These are phyloP conservation scores for Lepidocyrtoides sp. DNA, from an alignment of 2,888 invertebrate genomes.

Conservation along the genomic window DNA sequence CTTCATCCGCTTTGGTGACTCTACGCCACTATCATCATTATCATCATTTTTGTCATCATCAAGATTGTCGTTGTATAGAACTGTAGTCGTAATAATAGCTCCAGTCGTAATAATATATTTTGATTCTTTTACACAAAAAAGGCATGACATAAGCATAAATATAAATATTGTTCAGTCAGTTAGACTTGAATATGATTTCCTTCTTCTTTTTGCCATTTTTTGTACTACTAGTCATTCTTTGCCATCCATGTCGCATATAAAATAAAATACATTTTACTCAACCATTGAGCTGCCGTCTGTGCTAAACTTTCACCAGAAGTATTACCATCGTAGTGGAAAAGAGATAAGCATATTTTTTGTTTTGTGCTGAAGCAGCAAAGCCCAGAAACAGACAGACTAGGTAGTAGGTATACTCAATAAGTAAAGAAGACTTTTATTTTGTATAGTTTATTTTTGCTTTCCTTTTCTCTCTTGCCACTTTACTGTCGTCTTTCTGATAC, in stretches of 20 bases:
- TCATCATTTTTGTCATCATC: conserved; percentile 38
- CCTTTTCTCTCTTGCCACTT: neutral
- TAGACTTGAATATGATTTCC: neutral
- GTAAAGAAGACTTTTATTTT: neutral
- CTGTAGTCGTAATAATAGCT: neutral
- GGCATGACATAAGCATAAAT: conserved; percentile 12
- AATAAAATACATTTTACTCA: neutral
- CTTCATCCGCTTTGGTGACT: conserved; percentile 42
- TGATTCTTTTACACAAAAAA: conserved; percentile 12
- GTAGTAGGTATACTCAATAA: neutral
- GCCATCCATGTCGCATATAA: too few relatives aligned
- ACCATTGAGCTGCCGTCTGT: too few relatives aligned
- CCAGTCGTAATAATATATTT: conserved; percentile 18
- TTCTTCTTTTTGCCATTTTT: neutral
- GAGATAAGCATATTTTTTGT: conserved; percentile 1
- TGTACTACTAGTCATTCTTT: too few relatives aligned
- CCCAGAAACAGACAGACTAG: neutral
- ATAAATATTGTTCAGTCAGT: conserved; percentile 24
- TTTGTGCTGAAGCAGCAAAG: conserved; percentile 28
- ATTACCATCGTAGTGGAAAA: conserved; percentile 20
- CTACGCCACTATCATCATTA: conserved; percentile 19
- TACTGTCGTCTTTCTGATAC: neutral
- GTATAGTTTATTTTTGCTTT: neutral
- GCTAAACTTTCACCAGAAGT: neutral
- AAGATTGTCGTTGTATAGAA: neutral